Conservation (phyloP, 1,140 invertebrate species). For the Achatina immaculata region DNA sequence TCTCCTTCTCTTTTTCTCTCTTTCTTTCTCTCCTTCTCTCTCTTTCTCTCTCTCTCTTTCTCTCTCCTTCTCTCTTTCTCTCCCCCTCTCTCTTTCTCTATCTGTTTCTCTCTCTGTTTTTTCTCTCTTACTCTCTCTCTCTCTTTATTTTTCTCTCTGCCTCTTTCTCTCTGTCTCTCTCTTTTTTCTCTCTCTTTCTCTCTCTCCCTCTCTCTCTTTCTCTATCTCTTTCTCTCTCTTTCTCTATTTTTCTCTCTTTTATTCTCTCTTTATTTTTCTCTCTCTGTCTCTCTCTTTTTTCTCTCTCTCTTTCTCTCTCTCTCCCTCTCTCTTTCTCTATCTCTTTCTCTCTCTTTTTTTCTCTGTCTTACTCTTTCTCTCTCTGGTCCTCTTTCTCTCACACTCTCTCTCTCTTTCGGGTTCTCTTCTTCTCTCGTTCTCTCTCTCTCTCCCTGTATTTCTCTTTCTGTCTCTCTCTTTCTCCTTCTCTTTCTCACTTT, state of each 20-base stretch:
- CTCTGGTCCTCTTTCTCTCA: background rate
- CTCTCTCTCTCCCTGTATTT: background rate
- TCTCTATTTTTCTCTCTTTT: too few species aligned
- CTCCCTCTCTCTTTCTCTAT: slow-evolving; percentile 9
- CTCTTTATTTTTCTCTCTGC: too few species aligned
- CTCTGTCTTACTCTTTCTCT: slow-evolving; percentile 3
- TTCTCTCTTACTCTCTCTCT: too few species aligned
- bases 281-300: background rate
- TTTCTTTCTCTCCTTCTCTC: too few species aligned
- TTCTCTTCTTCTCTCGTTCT: background rate
- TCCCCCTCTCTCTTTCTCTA: too few species aligned
- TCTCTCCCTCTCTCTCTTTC: too few species aligned
- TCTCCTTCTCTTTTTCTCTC: background rate
- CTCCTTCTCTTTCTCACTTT: background rate
- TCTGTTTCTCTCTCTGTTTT: too few species aligned
- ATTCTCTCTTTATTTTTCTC: background rate
- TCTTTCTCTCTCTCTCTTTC: too few species aligned
- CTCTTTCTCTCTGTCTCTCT: too few species aligned
- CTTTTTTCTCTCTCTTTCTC: too few species aligned
- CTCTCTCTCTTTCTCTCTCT: slow-evolving; percentile 10
- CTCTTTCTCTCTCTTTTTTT: background rate
- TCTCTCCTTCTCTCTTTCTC: too few species aligned
- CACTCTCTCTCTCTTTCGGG: slow-evolving; percentile 19
- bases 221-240: too few species aligned
- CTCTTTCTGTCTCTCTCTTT: slow-evolving; percentile 15